Conservation (phyloP, 2,113 vertebrate genomes). For the Antennarius striatus region DNA sequence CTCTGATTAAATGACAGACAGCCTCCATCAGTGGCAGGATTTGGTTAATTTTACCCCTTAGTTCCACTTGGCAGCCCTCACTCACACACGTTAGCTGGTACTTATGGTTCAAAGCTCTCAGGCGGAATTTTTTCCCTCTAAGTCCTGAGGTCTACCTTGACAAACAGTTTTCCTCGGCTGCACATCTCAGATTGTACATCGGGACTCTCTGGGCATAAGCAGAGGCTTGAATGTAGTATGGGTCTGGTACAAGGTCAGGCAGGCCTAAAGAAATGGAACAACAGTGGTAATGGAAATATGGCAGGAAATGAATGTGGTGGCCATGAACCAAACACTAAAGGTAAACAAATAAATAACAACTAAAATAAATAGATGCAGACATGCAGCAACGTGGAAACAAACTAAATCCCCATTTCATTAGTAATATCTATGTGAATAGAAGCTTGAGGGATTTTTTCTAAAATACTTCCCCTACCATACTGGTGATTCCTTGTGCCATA, state of each 20-base stretch:
- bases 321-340: background rate
- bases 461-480: conserved; percentile 83
- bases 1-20: conserved; percentile 68
- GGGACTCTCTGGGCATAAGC: conserved; percentile 92
- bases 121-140: conserved; percentile 1
- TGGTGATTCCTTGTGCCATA: conserved; percentile 94
- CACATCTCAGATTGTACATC: conserved; percentile 97
- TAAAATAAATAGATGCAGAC: too few species aligned
- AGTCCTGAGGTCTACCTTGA: conserved; percentile 84
- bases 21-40: conserved; percentile 46
- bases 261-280: conserved; percentile 81
- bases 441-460: too few species aligned
- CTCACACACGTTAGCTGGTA: conserved; percentile 54
- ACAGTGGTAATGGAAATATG: too few species aligned
- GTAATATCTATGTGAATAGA: too few species aligned
- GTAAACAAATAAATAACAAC: too few species aligned
- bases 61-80: conserved; percentile 38
- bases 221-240: conserved; percentile 96
- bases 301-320: too few species aligned
- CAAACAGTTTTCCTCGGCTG: conserved; percentile 96
- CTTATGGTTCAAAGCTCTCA: conserved; percentile 51
- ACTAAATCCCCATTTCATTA: too few species aligned
- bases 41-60: conserved; percentile 58
- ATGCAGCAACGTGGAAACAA: too few species aligned
- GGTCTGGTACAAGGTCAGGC: conserved; percentile 95